A percentile compares a stretch with the other conserved stretches of the same genome.
Evolutionary conservation across 1,140 invertebrate genomes (phyloP).

Genomic region (Heliothis virescens): DNA sequence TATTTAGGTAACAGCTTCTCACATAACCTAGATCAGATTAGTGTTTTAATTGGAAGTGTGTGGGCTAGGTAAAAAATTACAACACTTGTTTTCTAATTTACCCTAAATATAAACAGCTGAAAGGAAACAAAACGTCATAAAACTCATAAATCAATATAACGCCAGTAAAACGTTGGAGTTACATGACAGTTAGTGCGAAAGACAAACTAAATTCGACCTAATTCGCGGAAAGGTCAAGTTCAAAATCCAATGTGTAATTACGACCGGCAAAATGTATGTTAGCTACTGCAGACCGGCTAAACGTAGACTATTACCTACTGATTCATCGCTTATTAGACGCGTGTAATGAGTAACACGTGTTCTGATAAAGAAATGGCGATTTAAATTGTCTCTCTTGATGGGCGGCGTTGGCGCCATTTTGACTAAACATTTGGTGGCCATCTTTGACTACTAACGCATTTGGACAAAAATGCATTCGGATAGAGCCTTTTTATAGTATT

Average conservation of each 20-base stretch:
- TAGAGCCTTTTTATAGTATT: too few relatives aligned
- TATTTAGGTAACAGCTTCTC: too few relatives aligned
- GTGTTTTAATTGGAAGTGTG: too few relatives aligned
- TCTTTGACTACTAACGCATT: too few relatives aligned
- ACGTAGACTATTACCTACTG: neutral
- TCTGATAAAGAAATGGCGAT: neutral
- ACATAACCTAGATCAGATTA: too few relatives aligned
- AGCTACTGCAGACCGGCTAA: neutral
- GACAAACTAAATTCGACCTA: constrained; percentile 13
- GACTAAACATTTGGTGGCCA: neutral
- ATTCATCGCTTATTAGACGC: constrained; percentile 11
- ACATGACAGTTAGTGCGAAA: neutral
- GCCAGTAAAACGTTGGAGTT: neutral
- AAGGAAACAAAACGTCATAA: neutral
- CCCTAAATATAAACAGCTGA: neutral
- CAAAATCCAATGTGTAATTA: constrained; percentile 1
- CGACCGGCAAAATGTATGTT: neutral
- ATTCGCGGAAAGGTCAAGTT: constrained; percentile 10
- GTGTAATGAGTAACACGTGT: constrained; percentile 29
- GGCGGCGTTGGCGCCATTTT: neutral
- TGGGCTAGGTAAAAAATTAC: neutral
- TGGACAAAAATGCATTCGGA: too few relatives aligned
- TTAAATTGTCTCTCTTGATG: neutral
- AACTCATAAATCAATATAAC: constrained; percentile 6
- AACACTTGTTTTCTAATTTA: neutral